These are phyloP conservation scores for Leptinotarsa defecta DNA, from an alignment of 1,140 invertebrate genomes.

Conservation along the genomic window DNA sequence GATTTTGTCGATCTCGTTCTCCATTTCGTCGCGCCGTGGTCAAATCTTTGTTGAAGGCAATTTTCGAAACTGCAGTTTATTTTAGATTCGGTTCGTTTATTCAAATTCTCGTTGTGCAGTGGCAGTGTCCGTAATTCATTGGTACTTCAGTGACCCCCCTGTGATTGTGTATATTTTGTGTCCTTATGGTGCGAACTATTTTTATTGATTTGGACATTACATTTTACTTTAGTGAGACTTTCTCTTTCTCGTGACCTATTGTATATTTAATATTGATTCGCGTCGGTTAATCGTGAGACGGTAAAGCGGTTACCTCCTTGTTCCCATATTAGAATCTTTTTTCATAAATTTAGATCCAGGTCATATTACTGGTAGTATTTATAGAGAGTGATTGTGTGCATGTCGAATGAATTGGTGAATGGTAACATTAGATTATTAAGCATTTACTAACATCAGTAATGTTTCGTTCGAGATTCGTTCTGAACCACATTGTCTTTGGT, in stretches of 20 bases:
- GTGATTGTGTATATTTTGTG: constrained; percentile 3
- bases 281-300: neutral
- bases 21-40: constrained; percentile 23
- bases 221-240: neutral
- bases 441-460: constrained; percentile 13
- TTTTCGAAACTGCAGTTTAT: neutral
- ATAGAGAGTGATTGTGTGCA: constrained; percentile 4
- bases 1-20: constrained; percentile 14
- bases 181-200: constrained; percentile 14
- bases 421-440: neutral
- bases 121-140: neutral
- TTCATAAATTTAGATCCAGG: constrained; percentile 7
- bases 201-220: constrained; percentile 5
- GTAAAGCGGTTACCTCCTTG: neutral
- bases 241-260: constrained; percentile 6
- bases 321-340: neutral
- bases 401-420: constrained; percentile 17
- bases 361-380: constrained; percentile 14
- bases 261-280: neutral
- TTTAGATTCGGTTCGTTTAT: constrained; percentile 15
- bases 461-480: constrained; percentile 18
- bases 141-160: neutral
- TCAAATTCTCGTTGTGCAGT: constrained; percentile 18
- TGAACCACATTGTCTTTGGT: constrained; percentile 20
- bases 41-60: neutral